Percentiles rank a stretch among this genome's conserved stretches.
Evolutionary conservation across 1,140 invertebrate genomes (phyloP).

Genomic region (Chymomyza costata): DNA sequence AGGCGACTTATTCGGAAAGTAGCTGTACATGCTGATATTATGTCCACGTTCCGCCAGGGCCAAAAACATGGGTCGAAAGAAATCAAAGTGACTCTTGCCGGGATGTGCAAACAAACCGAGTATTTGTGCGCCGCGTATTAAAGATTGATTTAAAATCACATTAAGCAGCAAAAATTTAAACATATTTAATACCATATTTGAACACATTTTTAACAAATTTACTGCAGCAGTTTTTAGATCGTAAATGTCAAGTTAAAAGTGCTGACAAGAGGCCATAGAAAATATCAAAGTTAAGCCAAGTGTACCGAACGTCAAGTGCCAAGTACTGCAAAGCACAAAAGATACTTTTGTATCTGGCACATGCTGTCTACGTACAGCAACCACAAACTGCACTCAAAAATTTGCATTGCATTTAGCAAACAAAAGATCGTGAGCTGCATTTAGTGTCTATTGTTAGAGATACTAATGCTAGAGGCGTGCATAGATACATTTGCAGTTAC

Average conservation of each 20-base stretch:
- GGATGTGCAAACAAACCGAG: constrained; percentile 80
- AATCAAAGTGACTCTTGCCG: constrained; percentile 82
- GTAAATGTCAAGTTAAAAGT: too few species aligned
- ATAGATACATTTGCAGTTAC: too few species aligned
- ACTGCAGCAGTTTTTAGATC: too few species aligned
- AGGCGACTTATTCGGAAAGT: constrained; percentile 77
- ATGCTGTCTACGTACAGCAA: too few species aligned
- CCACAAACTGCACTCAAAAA: constrained; percentile 9
- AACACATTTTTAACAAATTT: too few species aligned
- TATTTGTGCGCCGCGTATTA: constrained; percentile 59
- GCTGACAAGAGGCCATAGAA: constrained; percentile 3
- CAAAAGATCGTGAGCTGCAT: constrained; percentile 54
- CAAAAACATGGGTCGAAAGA: constrained; percentile 80
- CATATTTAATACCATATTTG: too few species aligned
- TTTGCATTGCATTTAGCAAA: constrained; percentile 17
- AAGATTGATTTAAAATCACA: too few species aligned
- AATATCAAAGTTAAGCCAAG: constrained; percentile 27
- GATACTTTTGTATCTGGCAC: constrained; percentile 15
- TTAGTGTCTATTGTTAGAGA: constrained; percentile 26
- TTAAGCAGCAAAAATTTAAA: too few species aligned
- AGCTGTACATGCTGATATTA: constrained; percentile 80
- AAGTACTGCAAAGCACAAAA: background rate
- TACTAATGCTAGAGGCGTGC: constrained; percentile 13
- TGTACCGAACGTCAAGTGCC: too few species aligned
- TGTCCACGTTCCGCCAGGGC: constrained; percentile 79